phyloP scores from a whole-genome alignment of 2,797 vertebrate genomes.

The Yasuhikotakia modesta region DNA sequence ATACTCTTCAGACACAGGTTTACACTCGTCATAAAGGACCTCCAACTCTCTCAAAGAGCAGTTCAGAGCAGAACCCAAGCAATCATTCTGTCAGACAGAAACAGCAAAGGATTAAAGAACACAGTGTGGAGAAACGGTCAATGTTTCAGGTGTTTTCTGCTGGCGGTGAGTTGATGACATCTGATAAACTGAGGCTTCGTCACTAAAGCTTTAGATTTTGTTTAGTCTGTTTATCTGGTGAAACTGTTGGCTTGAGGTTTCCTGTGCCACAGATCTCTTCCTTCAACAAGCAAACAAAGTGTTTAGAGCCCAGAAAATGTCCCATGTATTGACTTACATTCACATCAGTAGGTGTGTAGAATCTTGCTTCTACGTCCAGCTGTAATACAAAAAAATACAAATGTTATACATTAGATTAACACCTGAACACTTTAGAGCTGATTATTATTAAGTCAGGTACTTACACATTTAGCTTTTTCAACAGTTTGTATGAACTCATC shows the following conservation, averaged over 20 bases:
- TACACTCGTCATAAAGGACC: accelerated
- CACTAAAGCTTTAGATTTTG: too few relatives aligned
- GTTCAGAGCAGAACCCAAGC: accelerated
- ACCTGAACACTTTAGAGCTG: background rate
- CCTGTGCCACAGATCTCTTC: slow-evolving; percentile 24
- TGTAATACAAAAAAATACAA: slow-evolving; percentile 37
- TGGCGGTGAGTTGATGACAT: too few relatives aligned
- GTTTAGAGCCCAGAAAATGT: background rate
- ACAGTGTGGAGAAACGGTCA: background rate
- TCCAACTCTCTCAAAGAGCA: accelerated
- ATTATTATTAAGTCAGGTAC: background rate
- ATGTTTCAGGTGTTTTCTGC: too few relatives aligned
- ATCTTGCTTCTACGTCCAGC: accelerated
- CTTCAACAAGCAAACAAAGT: slow-evolving; percentile 9
- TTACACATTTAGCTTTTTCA: slow-evolving; percentile 4
- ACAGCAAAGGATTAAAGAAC: background rate
- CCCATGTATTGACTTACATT: slow-evolving; percentile 50
- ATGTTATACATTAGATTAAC: background rate
- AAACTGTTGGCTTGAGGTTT: too few relatives aligned
- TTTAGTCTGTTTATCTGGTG: too few relatives aligned
- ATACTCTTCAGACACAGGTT: too few relatives aligned
- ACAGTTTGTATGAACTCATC: too few relatives aligned
- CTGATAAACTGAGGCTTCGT: too few relatives aligned
- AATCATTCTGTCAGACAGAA: background rate
- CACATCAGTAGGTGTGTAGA: slow-evolving; percentile 11